Evolutionary conservation across 2,113 vertebrate species (phyloP), one percentile per base, ranked within the genome.

Genomic region (Pipra filicauda): DNA sequence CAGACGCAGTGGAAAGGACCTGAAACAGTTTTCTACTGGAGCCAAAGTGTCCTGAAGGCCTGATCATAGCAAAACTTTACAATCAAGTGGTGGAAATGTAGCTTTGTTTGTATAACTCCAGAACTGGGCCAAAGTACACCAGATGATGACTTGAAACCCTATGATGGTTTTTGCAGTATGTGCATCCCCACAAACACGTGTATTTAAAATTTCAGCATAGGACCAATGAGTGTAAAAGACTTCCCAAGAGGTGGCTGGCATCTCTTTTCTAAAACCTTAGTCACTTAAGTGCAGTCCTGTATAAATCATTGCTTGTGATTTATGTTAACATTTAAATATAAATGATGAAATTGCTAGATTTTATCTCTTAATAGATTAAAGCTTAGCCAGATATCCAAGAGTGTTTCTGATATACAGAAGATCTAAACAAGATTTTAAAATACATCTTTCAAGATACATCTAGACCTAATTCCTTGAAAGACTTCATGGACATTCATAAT

Each of bases 101-200:
- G 83, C 61, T 91, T 61, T n/a, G 17, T 61, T 80, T 61, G 24
- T 28, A 0, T 51, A 57, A 52, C 43, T 55, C 18, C 37, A 79
- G 78, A 88, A 49, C 18, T 58, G 33, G 64, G 31, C 12, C 75
- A 28, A 37, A 90, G 55, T 10, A 22, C 59, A 37, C 13, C 9
- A 12, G 46, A 1, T 1, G 33, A 20, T 26, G 35, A 39, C 51
- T 75, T 0, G 0, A 46, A 85, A 66, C 28, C 55, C 44, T 26
- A 6, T 39, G 9, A 3, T 17, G 51, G 43, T 8, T 70, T 87
- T 87, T 66, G 49, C 64, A 39, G 46, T 28, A 16, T 3, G 28
- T 23, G 3, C 21, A 23, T 33, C 1, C 18, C 12, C 17, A 41
- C 12, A 54, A 31, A 51, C 18, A 19, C 0, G 0, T 10, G 1